A percentile compares a stretch with the other conserved stretches of the same genome.
Conservation (phyloP, 2,888 invertebrate species). For the Nysson spinosus region DNA sequence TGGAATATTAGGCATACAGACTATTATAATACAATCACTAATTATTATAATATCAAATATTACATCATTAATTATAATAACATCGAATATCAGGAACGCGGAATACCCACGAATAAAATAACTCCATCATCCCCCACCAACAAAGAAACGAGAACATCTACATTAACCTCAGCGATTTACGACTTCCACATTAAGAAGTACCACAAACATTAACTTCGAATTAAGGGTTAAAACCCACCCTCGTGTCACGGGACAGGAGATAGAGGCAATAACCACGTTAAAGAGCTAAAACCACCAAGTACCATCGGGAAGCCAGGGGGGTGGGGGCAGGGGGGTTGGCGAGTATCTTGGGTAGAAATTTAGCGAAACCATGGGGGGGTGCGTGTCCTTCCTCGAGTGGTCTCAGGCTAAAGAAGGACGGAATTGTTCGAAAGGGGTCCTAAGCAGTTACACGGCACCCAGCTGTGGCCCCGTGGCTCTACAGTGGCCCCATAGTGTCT, state of each 20-base stretch:
- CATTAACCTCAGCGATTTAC: too few relatives aligned
- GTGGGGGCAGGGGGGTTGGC: too few relatives aligned
- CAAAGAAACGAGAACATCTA: too few relatives aligned
- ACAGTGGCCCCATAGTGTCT: conserved; percentile 55
- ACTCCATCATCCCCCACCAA: too few relatives aligned
- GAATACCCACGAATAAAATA: too few relatives aligned
- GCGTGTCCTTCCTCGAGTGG: conserved; percentile 61
- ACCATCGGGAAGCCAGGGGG: conserved; percentile 2
- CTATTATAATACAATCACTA: too few relatives aligned
- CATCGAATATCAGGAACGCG: too few relatives aligned
- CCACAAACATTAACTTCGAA: conserved; percentile 16
- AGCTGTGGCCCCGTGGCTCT: conserved; percentile 74
- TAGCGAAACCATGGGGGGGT: conserved; percentile 39
- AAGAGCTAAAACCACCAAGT: conserved; percentile 28
- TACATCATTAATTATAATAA: too few relatives aligned
- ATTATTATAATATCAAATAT: too few relatives aligned
- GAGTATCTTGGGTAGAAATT: conserved; percentile 13
- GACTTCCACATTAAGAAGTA: too few relatives aligned
- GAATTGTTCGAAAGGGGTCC: conserved; percentile 33
- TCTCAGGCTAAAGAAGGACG: conserved; percentile 29
- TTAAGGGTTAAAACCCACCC: conserved; percentile 2
- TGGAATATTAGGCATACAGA: too few relatives aligned
- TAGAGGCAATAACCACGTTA: conserved; percentile 10
- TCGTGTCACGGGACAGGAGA: neutral
- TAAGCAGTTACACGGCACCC: conserved; percentile 67